Evolutionary conservation across 2,797 vertebrate species (phyloP).

Genomic region (Furcifer pardalis): DNA sequence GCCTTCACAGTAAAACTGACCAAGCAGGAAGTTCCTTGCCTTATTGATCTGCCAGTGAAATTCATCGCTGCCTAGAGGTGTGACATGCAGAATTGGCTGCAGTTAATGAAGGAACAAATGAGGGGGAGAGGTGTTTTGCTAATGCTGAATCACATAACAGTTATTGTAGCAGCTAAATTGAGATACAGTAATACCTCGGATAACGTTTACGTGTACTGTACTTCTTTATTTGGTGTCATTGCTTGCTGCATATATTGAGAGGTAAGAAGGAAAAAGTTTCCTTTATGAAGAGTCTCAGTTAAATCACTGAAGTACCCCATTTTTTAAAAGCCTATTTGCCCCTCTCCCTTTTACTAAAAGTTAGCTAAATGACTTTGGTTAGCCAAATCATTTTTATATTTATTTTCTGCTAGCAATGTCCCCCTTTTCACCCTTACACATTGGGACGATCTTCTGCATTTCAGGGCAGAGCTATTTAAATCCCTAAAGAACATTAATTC

Average conservation of each 20-base stretch:
- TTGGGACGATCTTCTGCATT: constrained; percentile 2
- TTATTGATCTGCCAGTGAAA: background rate
- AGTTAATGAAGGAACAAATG: background rate
- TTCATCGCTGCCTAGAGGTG: background rate
- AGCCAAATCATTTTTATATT: background rate
- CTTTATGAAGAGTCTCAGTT: background rate
- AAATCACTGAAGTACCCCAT: background rate
- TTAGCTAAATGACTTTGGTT: background rate
- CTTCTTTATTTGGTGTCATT: background rate
- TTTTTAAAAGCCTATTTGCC: background rate
- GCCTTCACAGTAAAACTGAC: background rate
- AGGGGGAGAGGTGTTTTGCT: background rate
- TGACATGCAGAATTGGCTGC: background rate
- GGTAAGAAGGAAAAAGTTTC: background rate
- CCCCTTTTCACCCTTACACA: background rate
- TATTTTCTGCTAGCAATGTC: background rate
- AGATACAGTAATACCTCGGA: too few species aligned
- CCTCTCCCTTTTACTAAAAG: background rate
- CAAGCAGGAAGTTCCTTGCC: background rate
- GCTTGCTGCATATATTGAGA: background rate
- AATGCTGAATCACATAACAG: too few species aligned
- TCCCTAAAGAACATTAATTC: background rate
- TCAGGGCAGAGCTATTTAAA: background rate
- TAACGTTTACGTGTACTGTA: too few species aligned
- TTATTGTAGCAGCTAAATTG: too few species aligned